Evolutionary conservation across 2,888 invertebrate species (phyloP).

Genomic region (Altica lythri): DNA sequence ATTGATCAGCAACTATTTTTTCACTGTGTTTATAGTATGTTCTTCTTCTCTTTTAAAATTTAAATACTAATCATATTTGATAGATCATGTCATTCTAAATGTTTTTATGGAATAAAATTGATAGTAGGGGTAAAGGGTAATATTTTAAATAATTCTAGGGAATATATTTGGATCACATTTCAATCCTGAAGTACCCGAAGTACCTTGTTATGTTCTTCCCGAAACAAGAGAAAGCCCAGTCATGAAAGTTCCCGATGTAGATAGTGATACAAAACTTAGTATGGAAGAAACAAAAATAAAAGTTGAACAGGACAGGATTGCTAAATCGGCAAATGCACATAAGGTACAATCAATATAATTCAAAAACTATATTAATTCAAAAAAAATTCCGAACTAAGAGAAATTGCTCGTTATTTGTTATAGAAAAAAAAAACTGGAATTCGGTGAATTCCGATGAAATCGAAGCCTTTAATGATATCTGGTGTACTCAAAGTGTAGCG

Average conservation of each 20-base stretch:
- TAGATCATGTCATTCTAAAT: no score
- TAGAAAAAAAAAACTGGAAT: no score
- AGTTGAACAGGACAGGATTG: conserved; percentile 67
- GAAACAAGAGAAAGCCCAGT: conserved; percentile 13
- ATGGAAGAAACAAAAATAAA: conserved; percentile 74
- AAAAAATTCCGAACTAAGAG: no score
- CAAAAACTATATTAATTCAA: background rate
- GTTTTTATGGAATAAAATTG: no score
- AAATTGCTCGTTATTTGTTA: no score
- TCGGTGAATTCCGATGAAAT: no score
- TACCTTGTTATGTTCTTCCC: conserved; percentile 25
- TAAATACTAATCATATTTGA: no score
- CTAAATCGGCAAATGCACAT: conserved; percentile 66
- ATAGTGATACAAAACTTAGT: conserved; percentile 55
- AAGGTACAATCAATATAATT: conserved; percentile 28
- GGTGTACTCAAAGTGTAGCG: no score
- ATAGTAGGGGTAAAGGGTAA: background rate
- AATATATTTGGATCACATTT: conserved; percentile 75
- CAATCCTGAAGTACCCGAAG: conserved; percentile 56
- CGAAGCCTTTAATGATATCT: no score
- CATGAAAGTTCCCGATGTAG: conserved; percentile 51
- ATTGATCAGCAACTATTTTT: no score
- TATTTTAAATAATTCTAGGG: conserved; percentile 3
- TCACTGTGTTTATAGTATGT: no score
- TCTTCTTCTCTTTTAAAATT: no score